Evolutionary conservation across 2,888 invertebrate species (phyloP), one percentile per base, ranked within the genome.

Genomic region (Trachelus stipa): DNA sequence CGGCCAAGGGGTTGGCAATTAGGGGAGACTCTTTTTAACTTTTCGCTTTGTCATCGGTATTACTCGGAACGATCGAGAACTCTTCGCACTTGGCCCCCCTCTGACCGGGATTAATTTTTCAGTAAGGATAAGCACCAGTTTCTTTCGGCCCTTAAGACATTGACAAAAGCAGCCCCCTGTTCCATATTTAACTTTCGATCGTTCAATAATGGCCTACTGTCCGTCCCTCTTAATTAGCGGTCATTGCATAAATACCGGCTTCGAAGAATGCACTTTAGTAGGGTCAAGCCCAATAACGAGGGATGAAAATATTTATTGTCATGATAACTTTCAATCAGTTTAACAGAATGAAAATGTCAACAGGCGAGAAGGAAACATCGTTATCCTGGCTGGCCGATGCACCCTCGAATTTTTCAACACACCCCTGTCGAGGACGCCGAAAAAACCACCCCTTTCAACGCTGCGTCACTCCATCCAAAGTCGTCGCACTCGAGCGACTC

Each of bases 11-110:
- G 76, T 76, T 69, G 81, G 78, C 81, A 81, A 81, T 81, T 81
- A 81, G 81, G 76, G 76, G 75, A 76, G 76, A 81, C 76, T 77
- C 77, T 77, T 69, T 80, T 77, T 68, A 81, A 77, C 76, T 80
- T 77, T 80, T 75, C 73, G 68, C 73, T 56, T 56, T 56, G 56
- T 56, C 56, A 56, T 56, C 56, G 23, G 56, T 23, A 56, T 56
- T 56, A 23, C 56, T 56, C 56, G 23, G 76, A 68, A 73, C 79
- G 75, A 73, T 77, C 77, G 79, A 77, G 69, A 74, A 77, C 74
- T 74, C 78, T 75, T 75, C 78, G 69, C 56, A 33, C 34, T 75
- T 71, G 68, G 76, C 79, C 68, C 77, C 78, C 35, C 68, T 73
- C 75, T 35, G 33, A 56, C 79, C 77, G 74, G 77, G 56, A 56